Conservation (phyloP, 2,113 vertebrate genomes). For the Hemiprocne comata region DNA sequence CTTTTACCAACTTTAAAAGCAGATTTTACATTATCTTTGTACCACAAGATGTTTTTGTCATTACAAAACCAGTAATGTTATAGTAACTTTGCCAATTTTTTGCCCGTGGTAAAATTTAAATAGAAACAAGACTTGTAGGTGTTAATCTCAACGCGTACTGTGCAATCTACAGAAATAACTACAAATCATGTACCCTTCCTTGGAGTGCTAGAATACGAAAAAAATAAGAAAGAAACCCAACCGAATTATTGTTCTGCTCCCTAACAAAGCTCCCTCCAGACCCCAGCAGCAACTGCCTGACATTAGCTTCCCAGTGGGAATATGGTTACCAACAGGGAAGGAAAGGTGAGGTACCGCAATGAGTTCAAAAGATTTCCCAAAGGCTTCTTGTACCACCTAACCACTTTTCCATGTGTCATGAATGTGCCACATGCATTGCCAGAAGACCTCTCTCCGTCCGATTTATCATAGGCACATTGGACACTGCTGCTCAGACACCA, state of each 20-base stretch:
- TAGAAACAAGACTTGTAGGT: neutral
- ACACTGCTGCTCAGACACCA: neutral
- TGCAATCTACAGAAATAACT: neutral
- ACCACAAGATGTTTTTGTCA: neutral
- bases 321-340: neutral
- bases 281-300: neutral
- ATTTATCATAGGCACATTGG: accelerated
- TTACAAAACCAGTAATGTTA: neutral
- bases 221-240: neutral
- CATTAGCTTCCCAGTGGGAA: neutral
- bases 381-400: neutral
- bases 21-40: neutral
- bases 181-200: neutral
- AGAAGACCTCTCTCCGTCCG: neutral
- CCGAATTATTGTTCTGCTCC: neutral
- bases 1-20: neutral
- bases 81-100: neutral
- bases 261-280: neutral
- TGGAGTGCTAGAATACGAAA: neutral
- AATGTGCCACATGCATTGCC: neutral
- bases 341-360: neutral
- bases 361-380: neutral
- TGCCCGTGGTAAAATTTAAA: neutral
- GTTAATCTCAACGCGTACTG: neutral
- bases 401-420: neutral